phyloP scores from a whole-genome alignment of 2,888 invertebrate genomes.

The Vesta saturnalis region DNA sequence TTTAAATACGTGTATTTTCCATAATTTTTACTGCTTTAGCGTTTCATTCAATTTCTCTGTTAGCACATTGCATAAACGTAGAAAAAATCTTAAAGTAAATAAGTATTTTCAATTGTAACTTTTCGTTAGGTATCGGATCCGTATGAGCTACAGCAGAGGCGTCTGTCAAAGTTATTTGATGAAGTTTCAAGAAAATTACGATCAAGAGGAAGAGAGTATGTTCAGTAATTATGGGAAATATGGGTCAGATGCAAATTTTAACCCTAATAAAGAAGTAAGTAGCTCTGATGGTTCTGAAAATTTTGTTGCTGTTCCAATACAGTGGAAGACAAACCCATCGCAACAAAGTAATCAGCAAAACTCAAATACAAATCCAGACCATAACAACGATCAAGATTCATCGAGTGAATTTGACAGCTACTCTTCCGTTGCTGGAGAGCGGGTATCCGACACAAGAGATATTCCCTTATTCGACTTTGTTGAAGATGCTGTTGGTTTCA shows the following conservation, averaged over 20 bases:
- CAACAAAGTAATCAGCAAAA: too few species aligned
- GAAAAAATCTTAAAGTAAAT: neutral
- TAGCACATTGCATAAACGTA: conserved; percentile 3
- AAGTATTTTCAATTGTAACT: neutral
- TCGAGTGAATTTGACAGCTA: conserved; percentile 2
- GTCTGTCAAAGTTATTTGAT: neutral
- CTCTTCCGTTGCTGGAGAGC: too few species aligned
- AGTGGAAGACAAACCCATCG: too few species aligned
- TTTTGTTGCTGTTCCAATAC: neutral
- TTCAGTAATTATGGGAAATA: neutral
- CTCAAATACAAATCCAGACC: neutral
- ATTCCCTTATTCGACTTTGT: too few species aligned
- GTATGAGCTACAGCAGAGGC: neutral
- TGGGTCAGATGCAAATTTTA: conserved; percentile 1
- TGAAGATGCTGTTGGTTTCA: too few species aligned
- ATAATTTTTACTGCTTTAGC: neutral
- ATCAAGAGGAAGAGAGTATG: neutral
- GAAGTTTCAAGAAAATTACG: neutral
- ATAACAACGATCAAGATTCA: conserved; percentile 5
- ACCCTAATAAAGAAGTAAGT: neutral
- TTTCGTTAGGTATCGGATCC: neutral
- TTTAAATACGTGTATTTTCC: neutral
- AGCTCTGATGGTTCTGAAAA: conserved; percentile 1
- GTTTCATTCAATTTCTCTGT: neutral
- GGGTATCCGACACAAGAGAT: too few species aligned